A percentile compares a stretch with the other conserved stretches of the same genome.
Evolutionary conservation across 2,797 vertebrate species (phyloP).

Genomic region (Cebuella pygmaea): DNA sequence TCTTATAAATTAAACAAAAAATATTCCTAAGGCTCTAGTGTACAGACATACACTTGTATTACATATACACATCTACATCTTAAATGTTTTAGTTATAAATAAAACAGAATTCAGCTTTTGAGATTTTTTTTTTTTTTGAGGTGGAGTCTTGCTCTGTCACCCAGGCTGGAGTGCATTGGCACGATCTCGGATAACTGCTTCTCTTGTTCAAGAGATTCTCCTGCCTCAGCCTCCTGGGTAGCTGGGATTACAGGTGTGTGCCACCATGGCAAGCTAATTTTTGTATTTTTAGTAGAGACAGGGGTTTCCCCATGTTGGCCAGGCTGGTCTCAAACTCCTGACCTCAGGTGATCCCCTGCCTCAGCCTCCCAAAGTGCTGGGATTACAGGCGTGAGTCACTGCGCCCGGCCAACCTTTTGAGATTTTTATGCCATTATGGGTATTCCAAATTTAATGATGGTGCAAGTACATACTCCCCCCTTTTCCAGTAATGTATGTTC

Average conservation of each 20-base stretch:
- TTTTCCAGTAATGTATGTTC: neutral
- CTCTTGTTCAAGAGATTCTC: neutral
- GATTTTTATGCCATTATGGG: neutral
- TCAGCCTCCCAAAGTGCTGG: too few relatives aligned
- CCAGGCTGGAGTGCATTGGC: neutral
- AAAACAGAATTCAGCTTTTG: neutral
- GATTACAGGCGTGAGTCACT: neutral
- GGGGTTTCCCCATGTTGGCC: neutral
- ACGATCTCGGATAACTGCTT: neutral
- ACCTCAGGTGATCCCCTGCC: neutral
- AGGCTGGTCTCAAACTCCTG: neutral
- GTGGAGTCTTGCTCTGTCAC: neutral
- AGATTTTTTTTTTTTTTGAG: neutral
- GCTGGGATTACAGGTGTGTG: neutral
- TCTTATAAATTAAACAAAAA: slow-evolving; percentile 47
- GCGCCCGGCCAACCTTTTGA: fast-evolving
- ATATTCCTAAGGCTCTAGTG: slow-evolving; percentile 30
- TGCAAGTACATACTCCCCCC: too few relatives aligned
- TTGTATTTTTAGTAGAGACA: neutral
- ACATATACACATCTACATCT: neutral
- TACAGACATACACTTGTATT: neutral
- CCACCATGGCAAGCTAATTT: neutral
- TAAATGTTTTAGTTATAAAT: neutral
- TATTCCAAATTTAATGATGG: neutral
- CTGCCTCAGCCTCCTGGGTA: neutral